Evolutionary conservation across 2,888 invertebrate genomes (phyloP), one percentile per base, ranked within the genome.

Genomic region (Lasioglossum zephyrum): DNA sequence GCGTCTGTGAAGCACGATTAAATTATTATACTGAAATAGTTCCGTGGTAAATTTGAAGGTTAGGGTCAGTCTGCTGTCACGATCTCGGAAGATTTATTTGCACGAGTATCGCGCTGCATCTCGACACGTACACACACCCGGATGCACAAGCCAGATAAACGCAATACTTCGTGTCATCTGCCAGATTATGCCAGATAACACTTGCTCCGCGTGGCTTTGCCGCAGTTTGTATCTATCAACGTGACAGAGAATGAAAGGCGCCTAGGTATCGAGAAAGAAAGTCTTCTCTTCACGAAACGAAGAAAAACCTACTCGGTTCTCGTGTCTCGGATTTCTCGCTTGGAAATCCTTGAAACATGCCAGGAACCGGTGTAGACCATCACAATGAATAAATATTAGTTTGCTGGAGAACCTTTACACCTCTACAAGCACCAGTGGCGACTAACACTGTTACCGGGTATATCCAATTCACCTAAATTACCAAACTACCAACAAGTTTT

Each of bases 151-250:
- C 66, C 13, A 82, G 87, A 85, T 82, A 86, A 79, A 80, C 80
- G 82, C 82, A 77, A 82, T 82, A 80, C 79, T 86, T 86, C 77
- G 82, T 80, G 82, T 82, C 77, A 81, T 82, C 75, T 79, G 82
- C 63, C 78, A 86, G 80, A 86, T 87, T 86, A 85, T 79, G 57
- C 41, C 18, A 77, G 82, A 77, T 75, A 78, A 79, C 76, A 53
- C 73, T 76, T 81, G 73, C 74, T 69, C 26, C 60, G 72, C 73
- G 69, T 72, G 79, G 75, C 63, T 41, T 76, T 41, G 49, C 75
- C 18, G 86, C 57, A 70, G 74, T 86, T 85, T 85, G 44, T 78
- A 85, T 84, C 63, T 26, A 75, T 63, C 77, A 74, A 36, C 13
- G 60, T 31, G 70, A 41, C 70, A 72, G n/a, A n/a, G 49, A 77